phyloP scores from a whole-genome alignment of 2,888 invertebrate genomes.

The Agrochola macilenta region DNA sequence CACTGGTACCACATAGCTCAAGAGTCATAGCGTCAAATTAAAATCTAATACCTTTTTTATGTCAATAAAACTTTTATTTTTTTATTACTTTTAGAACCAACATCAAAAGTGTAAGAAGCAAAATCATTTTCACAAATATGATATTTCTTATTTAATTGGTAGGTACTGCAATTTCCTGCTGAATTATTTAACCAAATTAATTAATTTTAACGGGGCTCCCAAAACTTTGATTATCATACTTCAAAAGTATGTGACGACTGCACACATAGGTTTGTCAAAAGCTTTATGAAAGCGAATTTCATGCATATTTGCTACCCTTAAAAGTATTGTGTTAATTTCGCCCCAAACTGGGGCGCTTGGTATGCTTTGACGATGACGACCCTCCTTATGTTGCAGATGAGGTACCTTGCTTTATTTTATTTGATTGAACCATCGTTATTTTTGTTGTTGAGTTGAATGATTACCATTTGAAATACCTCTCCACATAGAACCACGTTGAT shows the following conservation, averaged over 20 bases:
- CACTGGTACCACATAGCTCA: not conserved
- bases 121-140: not conserved
- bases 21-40: not conserved
- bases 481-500: not conserved
- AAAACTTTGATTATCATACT: constrained; percentile 36
- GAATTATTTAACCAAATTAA: not conserved
- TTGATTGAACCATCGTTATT: constrained; percentile 5
- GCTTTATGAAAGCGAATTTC: constrained; percentile 77
- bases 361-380: constrained; percentile 82
- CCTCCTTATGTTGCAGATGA: constrained; percentile 52
- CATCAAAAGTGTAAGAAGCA: not conserved
- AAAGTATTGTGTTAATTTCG: constrained; percentile 81
- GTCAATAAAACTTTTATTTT: not conserved
- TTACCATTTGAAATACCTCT: not conserved
- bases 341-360: constrained; percentile 72
- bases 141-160: not conserved
- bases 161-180: not conserved
- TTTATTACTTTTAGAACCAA: too few relatives aligned
- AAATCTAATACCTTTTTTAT: not conserved
- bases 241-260: constrained; percentile 61
- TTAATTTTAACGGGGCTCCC: constrained; percentile 5
- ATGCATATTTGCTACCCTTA: constrained; percentile 77
- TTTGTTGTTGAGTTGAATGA: constrained; percentile 9
- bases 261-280: constrained; percentile 61
- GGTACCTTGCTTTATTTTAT: constrained; percentile 14